phyloP scores from a whole-genome alignment of 2,113 vertebrate genomes.

The Heterotis niloticus region DNA sequence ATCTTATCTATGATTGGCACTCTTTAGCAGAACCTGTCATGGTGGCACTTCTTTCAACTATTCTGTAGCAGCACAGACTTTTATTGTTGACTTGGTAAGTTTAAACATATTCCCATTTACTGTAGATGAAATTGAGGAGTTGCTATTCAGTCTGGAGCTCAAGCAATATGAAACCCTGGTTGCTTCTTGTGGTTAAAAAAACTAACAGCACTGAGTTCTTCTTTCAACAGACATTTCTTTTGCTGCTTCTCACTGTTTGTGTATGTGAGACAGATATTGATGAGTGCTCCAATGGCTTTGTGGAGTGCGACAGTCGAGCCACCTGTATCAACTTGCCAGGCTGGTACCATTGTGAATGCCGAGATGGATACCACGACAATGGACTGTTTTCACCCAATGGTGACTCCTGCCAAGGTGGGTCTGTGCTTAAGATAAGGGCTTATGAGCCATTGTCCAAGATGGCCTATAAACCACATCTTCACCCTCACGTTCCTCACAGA shows the following conservation, averaged over 20 bases:
- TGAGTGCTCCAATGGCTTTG: constrained; percentile 90
- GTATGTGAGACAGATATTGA: constrained; percentile 78
- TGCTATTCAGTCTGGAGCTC: too few species aligned
- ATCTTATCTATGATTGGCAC: not conserved
- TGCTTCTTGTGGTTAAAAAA: too few species aligned
- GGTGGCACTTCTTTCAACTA: not conserved
- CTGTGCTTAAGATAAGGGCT: not conserved
- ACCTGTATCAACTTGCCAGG: constrained; percentile 95
- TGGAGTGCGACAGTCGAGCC: constrained; percentile 91
- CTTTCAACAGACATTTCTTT: not conserved
- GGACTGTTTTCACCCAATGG: constrained; percentile 88
- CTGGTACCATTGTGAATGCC: constrained; percentile 98
- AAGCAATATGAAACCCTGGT: too few species aligned
- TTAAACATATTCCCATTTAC: not conserved
- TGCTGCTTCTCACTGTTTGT: constrained; percentile 2
- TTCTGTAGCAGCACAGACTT: not conserved
- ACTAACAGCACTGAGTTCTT: not conserved
- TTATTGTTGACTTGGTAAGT: not conserved
- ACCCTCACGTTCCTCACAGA: constrained; percentile 61
- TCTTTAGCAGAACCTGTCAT: not conserved
- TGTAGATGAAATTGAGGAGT: not conserved
- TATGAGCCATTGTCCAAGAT: not conserved
- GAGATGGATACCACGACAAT: constrained; percentile 97
- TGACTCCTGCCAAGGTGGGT: constrained; percentile 94
- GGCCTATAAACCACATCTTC: constrained; percentile 37